Evolutionary conservation across 2,113 vertebrate species (phyloP), one percentile per base, ranked within the genome.

Genomic region (Siniperca chuatsi): DNA sequence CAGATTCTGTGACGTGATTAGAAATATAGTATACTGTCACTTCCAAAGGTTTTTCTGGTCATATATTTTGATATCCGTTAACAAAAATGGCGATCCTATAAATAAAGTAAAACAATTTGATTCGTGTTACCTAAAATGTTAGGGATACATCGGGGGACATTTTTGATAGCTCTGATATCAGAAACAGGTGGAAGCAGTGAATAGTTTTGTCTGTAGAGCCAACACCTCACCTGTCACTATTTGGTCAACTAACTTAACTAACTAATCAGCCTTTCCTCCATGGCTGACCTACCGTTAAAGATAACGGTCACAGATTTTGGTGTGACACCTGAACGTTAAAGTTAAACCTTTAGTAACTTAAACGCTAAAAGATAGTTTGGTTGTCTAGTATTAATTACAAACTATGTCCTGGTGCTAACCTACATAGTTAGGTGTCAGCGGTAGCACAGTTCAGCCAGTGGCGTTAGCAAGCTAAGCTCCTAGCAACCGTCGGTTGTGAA

Each of bases 381-480:
- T 21, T n/a, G 6, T 2, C 1, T 52, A 2, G 2, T 9, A 20
- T 13, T 29, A 12, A 46, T 1, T 29, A 21, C 5, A 18, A 37
- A 18, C 11, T 2, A 29, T 1, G 29, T 29, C 29, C 29, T 29
- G 29, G 29, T 6, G 16, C 29, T 8, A 25, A 10, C 8, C 46
- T 33, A 3, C 29, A 29, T 29, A 29, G 29, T 37, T 37, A 37
- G 6, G 20, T 15, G 61, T 48, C 42, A 37, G 5, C 35, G 3
- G 35, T 37, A 37, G 23, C 8, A 4, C n/a, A 16, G 21, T 44
- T 75, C 4, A 55, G 48, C 25, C 11, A 70, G 3, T 16, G n/a
- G 65, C 75, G 75, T 85, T 78, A 80, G 87, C 86, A 69, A 60
- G 87, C 87, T 83, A 86, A 78, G 8, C 69, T 50, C 84, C 61